Evolutionary conservation across 2,888 invertebrate species (phyloP).

Genomic region (Nemoura dubitans): DNA sequence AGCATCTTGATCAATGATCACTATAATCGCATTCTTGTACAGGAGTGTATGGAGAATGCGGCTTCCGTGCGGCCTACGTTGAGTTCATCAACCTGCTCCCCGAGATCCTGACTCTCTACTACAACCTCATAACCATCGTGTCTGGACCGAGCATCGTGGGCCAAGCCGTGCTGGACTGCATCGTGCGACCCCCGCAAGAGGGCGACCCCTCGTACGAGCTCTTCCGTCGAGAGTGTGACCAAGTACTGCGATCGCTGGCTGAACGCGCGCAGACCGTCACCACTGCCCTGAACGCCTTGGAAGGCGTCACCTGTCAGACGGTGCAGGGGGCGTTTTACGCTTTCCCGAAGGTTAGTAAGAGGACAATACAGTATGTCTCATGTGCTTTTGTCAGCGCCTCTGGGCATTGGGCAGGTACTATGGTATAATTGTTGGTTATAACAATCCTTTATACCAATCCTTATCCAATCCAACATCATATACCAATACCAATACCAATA

Average conservation of each 20-base stretch:
- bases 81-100: slow-evolving; percentile 1
- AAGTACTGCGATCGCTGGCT: not conserved
- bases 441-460: no score
- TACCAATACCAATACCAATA: no score
- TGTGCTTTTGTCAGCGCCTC: no score
- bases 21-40: no score
- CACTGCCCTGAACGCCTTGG: not conserved
- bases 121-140: slow-evolving; percentile 3
- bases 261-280: not conserved
- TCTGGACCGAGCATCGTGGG: not conserved
- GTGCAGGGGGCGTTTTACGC: slow-evolving; percentile 3
- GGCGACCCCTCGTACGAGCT: not conserved
- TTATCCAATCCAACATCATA: no score
- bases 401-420: no score
- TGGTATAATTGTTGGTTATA: no score
- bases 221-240: not conserved
- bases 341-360: slow-evolving; percentile 2
- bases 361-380: no score
- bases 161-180: slow-evolving; percentile 22
- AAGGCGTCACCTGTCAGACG: not conserved
- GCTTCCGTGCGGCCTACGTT: slow-evolving; percentile 3
- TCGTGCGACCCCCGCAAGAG: not conserved
- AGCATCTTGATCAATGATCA: no score
- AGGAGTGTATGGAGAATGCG: slow-evolving; percentile 17
- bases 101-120: not conserved